Conservation (phyloP, 2,113 vertebrate genomes). For the Pseudopodoces humilis region DNA sequence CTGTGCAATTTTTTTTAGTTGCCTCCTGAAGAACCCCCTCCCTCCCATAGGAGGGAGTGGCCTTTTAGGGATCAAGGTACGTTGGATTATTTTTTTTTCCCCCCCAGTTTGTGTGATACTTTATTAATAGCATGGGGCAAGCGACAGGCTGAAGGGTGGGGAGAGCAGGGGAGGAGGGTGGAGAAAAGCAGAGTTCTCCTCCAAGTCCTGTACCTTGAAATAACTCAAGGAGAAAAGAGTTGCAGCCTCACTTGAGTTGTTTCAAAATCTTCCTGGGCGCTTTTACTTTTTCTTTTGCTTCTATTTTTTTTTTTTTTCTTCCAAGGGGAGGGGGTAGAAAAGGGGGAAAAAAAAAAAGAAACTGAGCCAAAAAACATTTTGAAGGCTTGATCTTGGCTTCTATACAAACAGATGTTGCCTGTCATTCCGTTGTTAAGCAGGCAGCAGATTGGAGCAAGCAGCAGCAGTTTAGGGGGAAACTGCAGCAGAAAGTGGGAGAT, state of each 20-base stretch:
- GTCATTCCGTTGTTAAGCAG: constrained; percentile 82
- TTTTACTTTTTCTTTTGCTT: constrained; percentile 27
- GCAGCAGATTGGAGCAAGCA: constrained; percentile 78
- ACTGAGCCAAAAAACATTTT: constrained; percentile 63
- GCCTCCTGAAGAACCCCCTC: constrained; percentile 59
- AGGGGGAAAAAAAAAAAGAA: constrained; percentile 26
- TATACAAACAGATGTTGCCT: constrained; percentile 89
- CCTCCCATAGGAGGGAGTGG: constrained; percentile 44
- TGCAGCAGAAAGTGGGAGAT: constrained; percentile 58
- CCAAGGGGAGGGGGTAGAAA: not conserved
- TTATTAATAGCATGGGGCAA: constrained; percentile 42
- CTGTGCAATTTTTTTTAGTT: not conserved
- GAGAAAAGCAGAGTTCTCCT: constrained; percentile 18
- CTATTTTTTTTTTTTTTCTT: not conserved
- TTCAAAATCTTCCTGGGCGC: constrained; percentile 16
- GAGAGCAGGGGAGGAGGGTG: constrained; percentile 35
- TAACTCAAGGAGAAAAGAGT: constrained; percentile 11
- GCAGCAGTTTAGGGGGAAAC: constrained; percentile 69
- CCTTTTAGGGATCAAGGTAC: constrained; percentile 52
- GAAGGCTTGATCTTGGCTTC: constrained; percentile 80
- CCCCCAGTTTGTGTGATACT: constrained; percentile 1
- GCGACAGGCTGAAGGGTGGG: constrained; percentile 26
- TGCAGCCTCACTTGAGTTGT: constrained; percentile 25
- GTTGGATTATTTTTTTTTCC: not conserved
- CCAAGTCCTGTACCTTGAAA: constrained; percentile 49